phyloP scores from a whole-genome alignment of 92 coral and sea anemone species.

The Heteractis magnifica region DNA sequence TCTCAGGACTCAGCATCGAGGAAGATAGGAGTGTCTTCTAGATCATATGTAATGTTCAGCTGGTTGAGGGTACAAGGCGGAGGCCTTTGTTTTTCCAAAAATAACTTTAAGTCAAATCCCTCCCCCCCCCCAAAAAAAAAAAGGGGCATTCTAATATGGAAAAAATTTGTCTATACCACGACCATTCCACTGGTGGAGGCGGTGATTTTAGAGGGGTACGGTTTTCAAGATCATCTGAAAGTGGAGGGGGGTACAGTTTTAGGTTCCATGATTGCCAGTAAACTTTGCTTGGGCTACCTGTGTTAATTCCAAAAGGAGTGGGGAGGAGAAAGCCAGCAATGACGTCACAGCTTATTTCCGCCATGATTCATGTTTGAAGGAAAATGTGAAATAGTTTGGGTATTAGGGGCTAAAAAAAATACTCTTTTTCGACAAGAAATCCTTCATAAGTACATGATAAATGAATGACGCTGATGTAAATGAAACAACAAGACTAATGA shows the following conservation, averaged over 20 bases:
- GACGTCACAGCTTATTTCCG: slow-evolving; percentile 85
- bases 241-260: too few relatives aligned
- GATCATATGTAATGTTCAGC: too few relatives aligned
- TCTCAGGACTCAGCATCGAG: too few relatives aligned
- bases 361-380: slow-evolving; percentile 48
- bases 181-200: too few relatives aligned
- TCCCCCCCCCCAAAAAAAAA: not conserved
- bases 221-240: too few relatives aligned
- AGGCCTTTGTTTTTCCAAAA: too few relatives aligned
- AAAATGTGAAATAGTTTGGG: not conserved
- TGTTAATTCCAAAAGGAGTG: slow-evolving; percentile 10
- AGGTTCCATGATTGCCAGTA: not conserved
- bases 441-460: slow-evolving; percentile 5
- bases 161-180: too few relatives aligned
- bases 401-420: not conserved
- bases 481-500: slow-evolving; percentile 92
- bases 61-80: too few relatives aligned
- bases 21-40: too few relatives aligned
- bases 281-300: slow-evolving; percentile 7
- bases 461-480: slow-evolving; percentile 69
- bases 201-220: too few relatives aligned
- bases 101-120: too few relatives aligned
- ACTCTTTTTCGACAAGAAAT: not conserved
- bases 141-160: not conserved
- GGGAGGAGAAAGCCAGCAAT: slow-evolving; percentile 35